These are phyloP conservation scores for Apodemus sylvaticus DNA, from an alignment of 2,113 vertebrate species.

Conservation along the genomic window DNA sequence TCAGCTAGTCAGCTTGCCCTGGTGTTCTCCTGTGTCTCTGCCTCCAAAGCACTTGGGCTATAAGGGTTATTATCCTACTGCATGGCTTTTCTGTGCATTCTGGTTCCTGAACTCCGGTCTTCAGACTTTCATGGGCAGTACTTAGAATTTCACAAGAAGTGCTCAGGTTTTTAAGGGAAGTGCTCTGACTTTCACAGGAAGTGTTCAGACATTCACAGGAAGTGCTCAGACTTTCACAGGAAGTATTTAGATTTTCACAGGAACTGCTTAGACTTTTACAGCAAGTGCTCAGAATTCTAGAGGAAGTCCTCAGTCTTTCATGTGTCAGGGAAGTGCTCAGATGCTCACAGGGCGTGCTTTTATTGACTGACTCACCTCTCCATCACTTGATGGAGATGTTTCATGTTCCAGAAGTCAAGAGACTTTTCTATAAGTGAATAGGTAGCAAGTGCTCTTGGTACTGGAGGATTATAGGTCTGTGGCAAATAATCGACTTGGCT, in stretches of 20 bases:
- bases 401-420: neutral
- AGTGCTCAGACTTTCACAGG: neutral
- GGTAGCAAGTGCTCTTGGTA: neutral
- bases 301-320: neutral
- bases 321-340: neutral
- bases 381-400: neutral
- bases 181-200: neutral
- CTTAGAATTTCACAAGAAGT: too few relatives aligned
- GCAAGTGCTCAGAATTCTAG: too few relatives aligned
- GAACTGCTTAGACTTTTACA: too few relatives aligned
- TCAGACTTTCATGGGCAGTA: too few relatives aligned
- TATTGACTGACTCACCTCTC: neutral
- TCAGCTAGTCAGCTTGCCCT: too few relatives aligned
- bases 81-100: neutral
- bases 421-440: neutral
- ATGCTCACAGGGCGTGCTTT: neutral
- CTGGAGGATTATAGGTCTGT: neutral
- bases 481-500: neutral
- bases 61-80: neutral
- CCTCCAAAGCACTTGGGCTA: neutral
- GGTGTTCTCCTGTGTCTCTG: neutral
- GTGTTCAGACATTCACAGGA: neutral
- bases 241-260: too few relatives aligned
- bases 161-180: too few relatives aligned
- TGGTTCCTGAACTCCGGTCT: neutral